Base-by-base conservation (phyloP, 1,140 invertebrate genomes). In the Aculops lycopersici region DNA sequence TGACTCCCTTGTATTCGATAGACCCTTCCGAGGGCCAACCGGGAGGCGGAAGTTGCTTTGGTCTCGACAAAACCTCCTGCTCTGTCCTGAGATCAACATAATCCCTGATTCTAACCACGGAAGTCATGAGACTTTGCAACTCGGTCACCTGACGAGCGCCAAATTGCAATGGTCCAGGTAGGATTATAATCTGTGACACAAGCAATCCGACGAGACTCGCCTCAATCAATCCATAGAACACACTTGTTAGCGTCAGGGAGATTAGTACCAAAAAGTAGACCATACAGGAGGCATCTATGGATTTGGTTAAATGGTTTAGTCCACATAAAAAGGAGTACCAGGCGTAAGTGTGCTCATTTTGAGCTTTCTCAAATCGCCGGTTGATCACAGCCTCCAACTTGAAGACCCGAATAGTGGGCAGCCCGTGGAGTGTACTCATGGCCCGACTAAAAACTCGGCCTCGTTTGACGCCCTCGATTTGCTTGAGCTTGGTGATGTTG, bases 271-370 rank as follows among this genome's bases (percentile, higher is more conserved):
- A n/a, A n/a, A n/a, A n/a, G n/a, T n/a, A n/a, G n/a, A n/a, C n/a
- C n/a, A n/a, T n/a, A 43, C 71, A 75, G 1, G 79, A 60, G 41
- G 70, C 60, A 53, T 81, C 76, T 20, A 90, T 53, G 59, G 71
- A 71, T 21, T 81, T 66, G 0, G 73, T 73, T 52, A 92, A 77
- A 45, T 81, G 75, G 37, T 78, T 64, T 45, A 69, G 74, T 13
- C 72, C 70, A 8, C 68, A 59, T 3, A 83, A 57, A 41, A 71
- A 73, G 35, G 79, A 55, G 50, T 68, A 77, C 63, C 68, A 74
- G 0, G 70, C 64, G 1, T 68, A 63, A 3, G 70, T 70, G 48
- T 75, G 72, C 3, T 69, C 51, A 53, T 81, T 64, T 56, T 60
- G 59, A 47, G 58, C 54, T n/a, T 49, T 40, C 46, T 60, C 58